Base-by-base conservation (phyloP, 1,140 invertebrate species). In the Neomicropteryx cornuta region DNA sequence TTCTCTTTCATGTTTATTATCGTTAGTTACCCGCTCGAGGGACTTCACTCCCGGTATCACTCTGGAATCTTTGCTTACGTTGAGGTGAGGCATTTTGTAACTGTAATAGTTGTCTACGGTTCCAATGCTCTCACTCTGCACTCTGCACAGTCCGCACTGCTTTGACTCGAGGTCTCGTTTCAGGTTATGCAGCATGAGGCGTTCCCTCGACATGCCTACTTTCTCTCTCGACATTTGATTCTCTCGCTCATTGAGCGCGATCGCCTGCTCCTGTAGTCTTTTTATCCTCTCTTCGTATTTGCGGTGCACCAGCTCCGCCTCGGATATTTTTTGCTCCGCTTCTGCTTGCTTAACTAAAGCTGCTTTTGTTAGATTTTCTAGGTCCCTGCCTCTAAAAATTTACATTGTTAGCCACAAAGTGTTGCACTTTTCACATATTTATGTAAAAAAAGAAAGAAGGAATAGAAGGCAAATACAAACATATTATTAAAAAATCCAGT, bases 151-250 rank as follows among this genome's bases (percentile, higher is more conserved):
- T 18, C 57, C 62, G 38, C 65, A 68, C 19, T 57, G 55, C 38
- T 48, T 52, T 30, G 47, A 45, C 22, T 63, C 63, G 5, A 61
- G 43, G 43, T 63, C 55, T 36, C 60, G 62, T 38, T 52, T 51
- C 38, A 66, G 59, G 39, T 66, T 68, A 33, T 68, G 62, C 3
- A 68, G 43, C 43, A 45, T 54, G 10, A 68, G 41, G 39, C 66
- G 56, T 30, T 68, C 66, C 19, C 62, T 53, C 0, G 66, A 68
- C 5, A 68, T 42, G 6, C 55, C 50, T 0, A 68, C 57, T 43
- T 68, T 68, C 33, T 68, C 66, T 43, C 50, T 65, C 0, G 66
- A 62, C n/a, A 68, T 64, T 41, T 67, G 59, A 39, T 67, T 66
- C 30, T 68, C 66, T 40, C 66, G 56, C 4, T 48, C 34, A 33